Percentiles rank a stretch among this genome's conserved stretches.
Evolutionary conservation across 2,113 vertebrate species (phyloP).

Genomic region (Peromyscus polionotus): DNA sequence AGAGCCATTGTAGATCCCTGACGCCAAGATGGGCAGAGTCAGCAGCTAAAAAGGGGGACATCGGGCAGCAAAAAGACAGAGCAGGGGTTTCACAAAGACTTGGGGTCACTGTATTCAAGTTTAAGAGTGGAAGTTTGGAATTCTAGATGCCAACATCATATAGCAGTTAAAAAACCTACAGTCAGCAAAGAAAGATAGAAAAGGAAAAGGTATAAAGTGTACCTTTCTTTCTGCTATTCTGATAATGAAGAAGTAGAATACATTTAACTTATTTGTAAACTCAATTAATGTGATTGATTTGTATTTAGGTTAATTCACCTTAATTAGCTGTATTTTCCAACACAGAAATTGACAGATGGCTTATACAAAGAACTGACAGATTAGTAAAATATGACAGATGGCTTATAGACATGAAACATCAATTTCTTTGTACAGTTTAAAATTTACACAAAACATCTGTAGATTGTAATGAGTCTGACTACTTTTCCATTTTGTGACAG

Average conservation of each 20-base stretch:
- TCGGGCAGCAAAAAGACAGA: not conserved
- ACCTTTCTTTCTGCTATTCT: not conserved
- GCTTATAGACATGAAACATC: constrained; percentile 77
- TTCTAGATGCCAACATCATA: not conserved
- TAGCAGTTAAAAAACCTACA: not conserved
- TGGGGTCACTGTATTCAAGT: not conserved
- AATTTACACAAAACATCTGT: constrained; percentile 83
- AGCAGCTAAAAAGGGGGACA: not conserved
- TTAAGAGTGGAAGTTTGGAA: not conserved
- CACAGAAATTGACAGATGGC: constrained; percentile 79
- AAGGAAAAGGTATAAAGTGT: constrained; percentile 25
- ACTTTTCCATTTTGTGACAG: constrained; percentile 71
- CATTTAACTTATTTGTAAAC: constrained; percentile 47
- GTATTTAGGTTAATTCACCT: constrained; percentile 64
- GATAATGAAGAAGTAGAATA: not conserved
- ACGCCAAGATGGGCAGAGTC: not conserved
- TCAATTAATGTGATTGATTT: constrained; percentile 39
- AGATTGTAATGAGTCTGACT: constrained; percentile 79
- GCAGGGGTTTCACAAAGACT: not conserved
- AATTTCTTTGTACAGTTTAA: constrained; percentile 82
- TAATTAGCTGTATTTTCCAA: constrained; percentile 71
- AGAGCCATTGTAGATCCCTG: not conserved
- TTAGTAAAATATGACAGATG: constrained; percentile 85
- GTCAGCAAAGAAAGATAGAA: not conserved
- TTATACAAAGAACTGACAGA: constrained; percentile 77